These are phyloP conservation scores for Himantopus leucocephalus DNA, from an alignment of 2,113 vertebrate genomes.

Conservation along the genomic window DNA sequence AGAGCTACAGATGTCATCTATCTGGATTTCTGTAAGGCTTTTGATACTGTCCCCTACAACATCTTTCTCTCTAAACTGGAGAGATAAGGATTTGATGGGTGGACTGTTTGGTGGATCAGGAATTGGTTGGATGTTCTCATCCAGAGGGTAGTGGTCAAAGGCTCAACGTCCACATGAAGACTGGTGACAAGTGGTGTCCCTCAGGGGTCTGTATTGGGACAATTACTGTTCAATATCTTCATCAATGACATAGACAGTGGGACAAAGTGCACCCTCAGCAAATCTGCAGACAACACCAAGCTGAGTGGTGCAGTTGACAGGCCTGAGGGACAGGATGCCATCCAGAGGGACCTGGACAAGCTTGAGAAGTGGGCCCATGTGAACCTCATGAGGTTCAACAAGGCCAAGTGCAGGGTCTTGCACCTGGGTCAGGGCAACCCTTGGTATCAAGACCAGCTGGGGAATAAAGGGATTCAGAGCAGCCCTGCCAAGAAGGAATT, in stretches of 20 bases:
- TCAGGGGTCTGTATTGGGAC: not conserved
- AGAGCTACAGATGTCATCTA: not conserved
- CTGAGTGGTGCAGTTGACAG: not conserved
- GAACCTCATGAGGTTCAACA: not conserved
- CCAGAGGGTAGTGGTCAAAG: not conserved
- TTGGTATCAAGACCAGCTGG: not conserved
- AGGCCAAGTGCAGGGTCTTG: not conserved
- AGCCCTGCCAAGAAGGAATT: not conserved
- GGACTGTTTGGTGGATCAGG: not conserved
- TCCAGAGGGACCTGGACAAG: not conserved
- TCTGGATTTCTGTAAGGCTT: not conserved
- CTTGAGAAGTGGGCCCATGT: not conserved
- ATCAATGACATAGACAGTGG: not conserved
- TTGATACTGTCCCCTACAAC: not conserved
- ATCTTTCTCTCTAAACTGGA: not conserved
- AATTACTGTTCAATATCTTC: not conserved
- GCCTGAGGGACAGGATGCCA: not conserved
- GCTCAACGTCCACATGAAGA: not conserved
- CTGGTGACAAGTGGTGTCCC: not conserved
- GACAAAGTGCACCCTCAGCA: not conserved
- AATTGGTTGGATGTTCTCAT: not conserved
- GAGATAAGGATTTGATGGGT: not conserved
- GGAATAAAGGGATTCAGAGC: not conserved
- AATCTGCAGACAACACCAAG: not conserved
- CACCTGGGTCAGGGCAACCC: not conserved